Evolutionary conservation across 2,797 vertebrate genomes (phyloP).

Genomic region (Anableps anableps): DNA sequence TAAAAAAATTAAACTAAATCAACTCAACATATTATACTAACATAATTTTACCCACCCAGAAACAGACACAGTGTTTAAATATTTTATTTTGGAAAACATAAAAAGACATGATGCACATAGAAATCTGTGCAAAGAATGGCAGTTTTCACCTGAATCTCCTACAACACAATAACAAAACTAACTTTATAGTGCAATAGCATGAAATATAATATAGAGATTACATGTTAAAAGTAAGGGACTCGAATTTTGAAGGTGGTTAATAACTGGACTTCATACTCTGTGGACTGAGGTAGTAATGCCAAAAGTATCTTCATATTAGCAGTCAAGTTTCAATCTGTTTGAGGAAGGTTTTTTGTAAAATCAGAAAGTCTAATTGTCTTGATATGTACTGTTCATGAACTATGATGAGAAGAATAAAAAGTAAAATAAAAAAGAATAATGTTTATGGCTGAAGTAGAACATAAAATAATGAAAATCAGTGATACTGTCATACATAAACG

Average conservation of each 20-base stretch:
- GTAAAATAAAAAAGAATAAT: neutral
- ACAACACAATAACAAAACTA: neutral
- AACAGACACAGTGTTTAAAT: neutral
- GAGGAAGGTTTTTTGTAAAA: neutral
- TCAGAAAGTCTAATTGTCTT: neutral
- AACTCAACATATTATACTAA: neutral
- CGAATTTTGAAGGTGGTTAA: neutral
- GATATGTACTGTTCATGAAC: neutral
- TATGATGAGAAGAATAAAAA: neutral
- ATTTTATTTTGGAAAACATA: neutral
- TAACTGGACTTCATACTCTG: neutral
- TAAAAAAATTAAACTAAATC: neutral
- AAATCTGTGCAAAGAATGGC: neutral
- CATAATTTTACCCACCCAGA: neutral
- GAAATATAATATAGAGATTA: neutral
- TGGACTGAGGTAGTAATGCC: slow-evolving; percentile 3
- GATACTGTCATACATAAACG: neutral
- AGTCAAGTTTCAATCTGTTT: neutral
- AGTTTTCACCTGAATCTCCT: neutral
- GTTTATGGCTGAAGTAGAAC: neutral
- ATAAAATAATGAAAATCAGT: neutral
- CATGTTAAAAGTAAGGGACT: neutral
- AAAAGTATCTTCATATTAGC: neutral
- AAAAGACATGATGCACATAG: neutral
- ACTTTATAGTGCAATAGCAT: neutral